Evolutionary conservation across 2,113 vertebrate genomes (phyloP), one percentile per base, ranked within the genome.

Genomic region (Cnemophilus loriae): DNA sequence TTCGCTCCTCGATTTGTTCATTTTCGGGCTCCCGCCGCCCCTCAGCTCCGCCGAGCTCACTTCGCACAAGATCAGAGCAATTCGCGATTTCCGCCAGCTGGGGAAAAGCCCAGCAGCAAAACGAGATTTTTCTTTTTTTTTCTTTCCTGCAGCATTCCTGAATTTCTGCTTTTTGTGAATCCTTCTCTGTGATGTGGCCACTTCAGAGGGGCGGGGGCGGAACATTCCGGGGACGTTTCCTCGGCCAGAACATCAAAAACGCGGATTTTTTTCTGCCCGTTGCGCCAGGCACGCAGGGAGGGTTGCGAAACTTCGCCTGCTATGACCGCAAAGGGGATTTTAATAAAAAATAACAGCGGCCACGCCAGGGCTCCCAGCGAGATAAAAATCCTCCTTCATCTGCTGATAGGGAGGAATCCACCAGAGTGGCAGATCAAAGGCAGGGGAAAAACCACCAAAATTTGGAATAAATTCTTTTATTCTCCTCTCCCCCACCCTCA

Each of bases 331-430:
- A 22, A 88, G 33, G 64, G 33, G 33, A 57, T 41, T 91, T 95
- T 81, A 96, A 95, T 95, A 89, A 80, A 83, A 90, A 83, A 69
- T 85, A 79, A 23, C 87, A 82, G 73, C 73, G 75, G 53, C 75
- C n/a, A n/a, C n/a, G n/a, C n/a, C n/a, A n/a, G n/a, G n/a, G n/a
- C n/a, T n/a, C n/a, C n/a, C 73, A 82, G 85, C 16, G 15, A 95
- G 93, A 97, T 94, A 94, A 94, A 96, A 94, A 78, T 84, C 59
- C 69, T 55, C 87, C 95, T 97, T 93, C 90, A 94, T 95, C 81
- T 83, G 91, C 87, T 84, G 82, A 91, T 84, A 67, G 92, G 69
- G 80, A 94, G 87, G 90, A 93, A 89, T 94, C 87, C 27, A 14
- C 0, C 4, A n/a, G n/a, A 53, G 68, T 39, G 56, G 55, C 64